A percentile compares a stretch with the other conserved stretches of the same genome.
phyloP scores from a whole-genome alignment of 2,888 invertebrate genomes.

The Nasonia oneida region DNA sequence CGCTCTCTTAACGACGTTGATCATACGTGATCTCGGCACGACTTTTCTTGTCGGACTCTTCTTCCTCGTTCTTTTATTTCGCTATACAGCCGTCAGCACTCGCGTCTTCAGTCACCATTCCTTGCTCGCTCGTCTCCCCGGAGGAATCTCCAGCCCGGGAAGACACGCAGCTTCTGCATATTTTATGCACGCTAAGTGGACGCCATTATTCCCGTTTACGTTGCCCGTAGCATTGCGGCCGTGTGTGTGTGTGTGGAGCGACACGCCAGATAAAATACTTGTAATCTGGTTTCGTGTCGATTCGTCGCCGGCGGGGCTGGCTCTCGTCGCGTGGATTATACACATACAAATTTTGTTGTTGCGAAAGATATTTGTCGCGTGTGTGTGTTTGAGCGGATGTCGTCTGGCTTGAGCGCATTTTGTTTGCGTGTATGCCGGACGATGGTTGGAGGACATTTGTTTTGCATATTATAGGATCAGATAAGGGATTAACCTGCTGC shows the following conservation, averaged over 20 bases:
- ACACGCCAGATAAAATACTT: constrained; percentile 39
- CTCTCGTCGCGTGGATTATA: background rate
- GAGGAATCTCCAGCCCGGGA: constrained; percentile 18
- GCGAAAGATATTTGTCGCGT: background rate
- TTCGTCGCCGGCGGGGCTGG: background rate
- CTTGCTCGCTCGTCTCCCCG: constrained; percentile 21
- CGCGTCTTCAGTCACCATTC: constrained; percentile 3
- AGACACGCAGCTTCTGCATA: constrained; percentile 47
- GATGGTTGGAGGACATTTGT: background rate
- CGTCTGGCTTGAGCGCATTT: background rate
- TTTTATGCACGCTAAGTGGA: constrained; percentile 59
- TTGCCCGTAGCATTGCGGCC: background rate
- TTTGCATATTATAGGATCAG: constrained; percentile 13
- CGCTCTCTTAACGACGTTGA: background rate
- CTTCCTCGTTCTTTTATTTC: background rate
- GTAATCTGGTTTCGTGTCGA: constrained; percentile 45
- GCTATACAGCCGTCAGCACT: background rate
- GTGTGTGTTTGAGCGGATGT: background rate
- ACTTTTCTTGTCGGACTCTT: constrained; percentile 21
- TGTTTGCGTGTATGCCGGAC: background rate
- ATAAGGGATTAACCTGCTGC: background rate
- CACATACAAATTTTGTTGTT: background rate
- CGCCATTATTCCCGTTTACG: constrained; percentile 56
- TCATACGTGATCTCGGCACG: background rate
- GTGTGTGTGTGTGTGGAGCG: background rate